phyloP scores from a whole-genome alignment of 2,888 invertebrate genomes.

The Agrochola lota region DNA sequence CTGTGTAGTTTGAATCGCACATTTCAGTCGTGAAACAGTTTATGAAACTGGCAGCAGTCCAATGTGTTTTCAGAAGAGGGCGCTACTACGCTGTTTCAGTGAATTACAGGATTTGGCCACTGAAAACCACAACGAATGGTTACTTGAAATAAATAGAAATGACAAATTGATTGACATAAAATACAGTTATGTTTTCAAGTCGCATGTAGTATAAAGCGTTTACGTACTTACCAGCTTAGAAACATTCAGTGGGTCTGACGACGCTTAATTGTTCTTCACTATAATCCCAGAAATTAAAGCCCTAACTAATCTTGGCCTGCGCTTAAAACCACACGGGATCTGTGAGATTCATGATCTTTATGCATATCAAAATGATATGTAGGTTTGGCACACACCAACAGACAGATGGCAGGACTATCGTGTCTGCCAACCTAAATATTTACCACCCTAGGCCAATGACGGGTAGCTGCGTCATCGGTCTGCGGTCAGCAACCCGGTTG shows the following conservation, averaged over 20 bases:
- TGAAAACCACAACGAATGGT: background rate
- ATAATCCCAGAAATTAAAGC: background rate
- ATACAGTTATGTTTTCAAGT: too few relatives aligned
- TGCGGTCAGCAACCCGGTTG: conserved; percentile 48
- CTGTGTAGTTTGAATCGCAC: conserved; percentile 3
- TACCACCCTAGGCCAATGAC: conserved; percentile 25
- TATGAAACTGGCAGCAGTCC: conserved; percentile 43
- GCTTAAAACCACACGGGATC: background rate
- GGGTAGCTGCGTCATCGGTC: conserved; percentile 20
- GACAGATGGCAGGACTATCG: conserved; percentile 37
- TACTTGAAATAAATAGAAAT: background rate
- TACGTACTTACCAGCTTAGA: too few relatives aligned
- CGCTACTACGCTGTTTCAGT: conserved; percentile 27
- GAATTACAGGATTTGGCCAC: background rate
- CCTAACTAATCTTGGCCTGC: background rate
- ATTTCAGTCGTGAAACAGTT: conserved; percentile 32
- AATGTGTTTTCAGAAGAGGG: conserved; percentile 51
- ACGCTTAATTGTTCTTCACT: too few relatives aligned
- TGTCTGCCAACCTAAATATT: conserved; percentile 49
- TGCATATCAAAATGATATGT: conserved; percentile 20
- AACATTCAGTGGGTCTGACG: too few relatives aligned
- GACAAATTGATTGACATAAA: too few relatives aligned
- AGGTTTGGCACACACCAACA: conserved; percentile 23
- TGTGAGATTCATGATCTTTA: conserved; percentile 9
- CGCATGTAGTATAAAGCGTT: too few relatives aligned